Conservation (phyloP, 1,140 invertebrate species). For the Drosophila rhopaloa region DNA sequence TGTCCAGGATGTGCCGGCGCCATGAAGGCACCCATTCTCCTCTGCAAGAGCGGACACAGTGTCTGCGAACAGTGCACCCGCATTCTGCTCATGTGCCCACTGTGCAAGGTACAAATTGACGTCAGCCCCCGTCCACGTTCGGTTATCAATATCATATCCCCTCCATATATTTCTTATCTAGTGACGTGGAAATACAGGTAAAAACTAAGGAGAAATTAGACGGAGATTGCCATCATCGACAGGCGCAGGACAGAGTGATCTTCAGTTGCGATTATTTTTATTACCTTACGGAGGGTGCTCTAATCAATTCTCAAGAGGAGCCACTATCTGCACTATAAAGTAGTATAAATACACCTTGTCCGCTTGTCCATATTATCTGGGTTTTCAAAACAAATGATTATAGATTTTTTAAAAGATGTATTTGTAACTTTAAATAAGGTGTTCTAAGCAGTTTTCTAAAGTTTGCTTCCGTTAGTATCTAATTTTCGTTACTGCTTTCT, state of each 20-base stretch:
- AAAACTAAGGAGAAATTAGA: constrained; percentile 12
- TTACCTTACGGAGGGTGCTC: background rate
- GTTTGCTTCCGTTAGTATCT: no score
- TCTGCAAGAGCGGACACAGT: constrained; percentile 81
- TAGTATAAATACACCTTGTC: background rate
- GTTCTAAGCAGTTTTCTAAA: background rate
- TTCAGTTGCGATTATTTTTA: constrained; percentile 7
- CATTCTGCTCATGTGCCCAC: constrained; percentile 76
- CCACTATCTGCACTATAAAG: background rate
- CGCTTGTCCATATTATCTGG: background rate
- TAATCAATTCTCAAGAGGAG: constrained; percentile 12
- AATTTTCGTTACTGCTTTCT: no score
- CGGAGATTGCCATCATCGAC: constrained; percentile 24
- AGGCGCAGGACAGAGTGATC: constrained; percentile 13
- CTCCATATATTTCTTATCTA: constrained; percentile 31
- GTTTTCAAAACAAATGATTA: background rate
- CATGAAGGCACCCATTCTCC: constrained; percentile 76
- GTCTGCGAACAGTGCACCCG: constrained; percentile 79
- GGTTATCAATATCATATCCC: constrained; percentile 29
- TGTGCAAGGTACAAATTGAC: constrained; percentile 74
- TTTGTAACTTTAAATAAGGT: background rate
- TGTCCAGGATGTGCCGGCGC: constrained; percentile 81
- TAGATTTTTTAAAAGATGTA: no score
- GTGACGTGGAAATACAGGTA: constrained; percentile 25
- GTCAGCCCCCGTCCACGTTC: constrained; percentile 22